These are phyloP conservation scores for Dermatemys mawii DNA, from an alignment of 2,113 vertebrate species.

Conservation along the genomic window DNA sequence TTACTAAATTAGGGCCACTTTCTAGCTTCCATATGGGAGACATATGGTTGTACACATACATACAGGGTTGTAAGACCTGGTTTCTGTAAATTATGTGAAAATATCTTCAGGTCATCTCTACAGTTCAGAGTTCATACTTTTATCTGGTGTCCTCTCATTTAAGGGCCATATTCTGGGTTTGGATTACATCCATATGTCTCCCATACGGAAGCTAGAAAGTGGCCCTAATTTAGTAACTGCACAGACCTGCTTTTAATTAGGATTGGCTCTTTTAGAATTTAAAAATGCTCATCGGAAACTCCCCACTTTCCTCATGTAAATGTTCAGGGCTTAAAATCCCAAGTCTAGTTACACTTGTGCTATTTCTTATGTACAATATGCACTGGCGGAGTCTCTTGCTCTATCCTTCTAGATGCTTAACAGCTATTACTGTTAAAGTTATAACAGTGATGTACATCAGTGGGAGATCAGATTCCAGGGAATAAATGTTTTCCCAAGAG, in stretches of 20 bases:
- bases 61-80: background rate
- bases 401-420: background rate
- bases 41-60: background rate
- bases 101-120: background rate
- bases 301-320: background rate
- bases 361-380: accelerated
- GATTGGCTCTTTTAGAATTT: accelerated
- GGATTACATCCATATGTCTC: background rate
- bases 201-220: background rate
- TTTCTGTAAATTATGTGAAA: background rate
- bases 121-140: background rate
- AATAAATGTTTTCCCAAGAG: background rate
- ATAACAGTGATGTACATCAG: background rate
- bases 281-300: background rate
- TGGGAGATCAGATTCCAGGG: background rate
- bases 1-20: background rate
- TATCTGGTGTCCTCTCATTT: background rate
- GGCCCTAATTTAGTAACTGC: background rate
- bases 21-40: background rate
- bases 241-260: background rate
- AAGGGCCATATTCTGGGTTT: background rate
- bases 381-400: background rate
- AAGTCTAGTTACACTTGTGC: background rate
- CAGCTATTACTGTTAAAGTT: accelerated
- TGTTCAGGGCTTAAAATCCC: background rate